Evolutionary conservation across 2,113 vertebrate genomes (phyloP).

Genomic region (Poeciliopsis turrubarensis): DNA sequence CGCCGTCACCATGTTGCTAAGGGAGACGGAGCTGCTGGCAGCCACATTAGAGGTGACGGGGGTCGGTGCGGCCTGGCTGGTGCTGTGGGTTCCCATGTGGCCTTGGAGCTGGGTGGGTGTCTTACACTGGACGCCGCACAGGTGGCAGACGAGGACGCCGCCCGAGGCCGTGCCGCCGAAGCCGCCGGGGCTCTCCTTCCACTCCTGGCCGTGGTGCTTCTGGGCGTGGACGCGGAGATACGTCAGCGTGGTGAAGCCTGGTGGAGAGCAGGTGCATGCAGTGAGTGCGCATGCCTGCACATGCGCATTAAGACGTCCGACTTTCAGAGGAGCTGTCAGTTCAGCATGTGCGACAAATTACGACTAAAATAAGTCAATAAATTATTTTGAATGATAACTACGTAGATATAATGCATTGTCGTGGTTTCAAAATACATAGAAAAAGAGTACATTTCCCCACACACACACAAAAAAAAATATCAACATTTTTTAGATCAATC

Average conservation of each 20-base stretch:
- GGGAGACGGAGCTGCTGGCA: slow-evolving; percentile 73
- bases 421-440: too few relatives aligned
- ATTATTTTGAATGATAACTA: too few relatives aligned
- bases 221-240: slow-evolving; percentile 91
- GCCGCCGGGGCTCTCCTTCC: slow-evolving; percentile 82
- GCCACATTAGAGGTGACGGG: slow-evolving; percentile 58
- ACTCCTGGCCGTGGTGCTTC: slow-evolving; percentile 92
- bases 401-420: too few relatives aligned
- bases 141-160: slow-evolving; percentile 87
- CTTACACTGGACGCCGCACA: slow-evolving; percentile 93
- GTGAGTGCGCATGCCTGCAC: too few relatives aligned
- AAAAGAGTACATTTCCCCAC: too few relatives aligned
- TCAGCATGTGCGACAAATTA: too few relatives aligned
- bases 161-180: slow-evolving; percentile 82
- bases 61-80: slow-evolving; percentile 62
- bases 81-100: slow-evolving; percentile 87
- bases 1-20: slow-evolving; percentile 78
- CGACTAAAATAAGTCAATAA: too few relatives aligned
- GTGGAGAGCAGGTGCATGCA: background rate
- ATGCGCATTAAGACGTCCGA: too few relatives aligned
- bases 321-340: too few relatives aligned
- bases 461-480: too few relatives aligned
- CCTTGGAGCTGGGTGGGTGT: slow-evolving; percentile 92
- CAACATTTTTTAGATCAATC: too few relatives aligned
- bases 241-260: slow-evolving; percentile 82